A percentile compares a stretch with the other conserved stretches of the same genome.
Evolutionary conservation across 2,113 vertebrate genomes (phyloP).

Genomic region (Triplophysa siluroides): DNA sequence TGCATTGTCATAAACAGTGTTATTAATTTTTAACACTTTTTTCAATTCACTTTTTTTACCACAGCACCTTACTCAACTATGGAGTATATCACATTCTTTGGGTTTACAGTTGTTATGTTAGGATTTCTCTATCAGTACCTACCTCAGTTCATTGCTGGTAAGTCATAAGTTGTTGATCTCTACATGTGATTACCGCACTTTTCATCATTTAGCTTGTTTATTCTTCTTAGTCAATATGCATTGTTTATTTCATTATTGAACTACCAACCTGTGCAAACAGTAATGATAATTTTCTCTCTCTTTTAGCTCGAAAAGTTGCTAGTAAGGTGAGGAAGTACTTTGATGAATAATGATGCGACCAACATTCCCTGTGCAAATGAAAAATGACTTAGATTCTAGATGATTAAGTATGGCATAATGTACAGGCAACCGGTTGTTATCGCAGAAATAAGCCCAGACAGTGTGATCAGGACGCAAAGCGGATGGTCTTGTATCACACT

Average conservation of each 20-base stretch:
- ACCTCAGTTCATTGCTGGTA: conserved; percentile 57
- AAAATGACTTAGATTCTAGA: not conserved
- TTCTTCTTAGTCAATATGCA: not conserved
- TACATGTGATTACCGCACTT: not conserved
- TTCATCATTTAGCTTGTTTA: not conserved
- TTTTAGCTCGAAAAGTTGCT: conserved; percentile 53
- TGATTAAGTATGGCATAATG: not conserved
- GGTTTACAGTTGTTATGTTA: conserved; percentile 35
- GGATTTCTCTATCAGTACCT: conserved; percentile 48
- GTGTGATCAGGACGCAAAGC: too few relatives aligned
- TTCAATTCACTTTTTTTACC: not conserved
- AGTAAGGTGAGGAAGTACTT: conserved; percentile 58
- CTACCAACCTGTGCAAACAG: not conserved
- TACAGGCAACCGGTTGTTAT: too few relatives aligned
- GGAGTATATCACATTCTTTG: conserved; percentile 26
- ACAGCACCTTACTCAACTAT: conserved; percentile 59
- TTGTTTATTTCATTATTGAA: not conserved
- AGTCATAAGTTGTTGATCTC: conserved; percentile 33
- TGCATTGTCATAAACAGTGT: not conserved
- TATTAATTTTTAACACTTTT: not conserved
- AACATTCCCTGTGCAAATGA: not conserved
- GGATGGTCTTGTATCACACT: too few relatives aligned
- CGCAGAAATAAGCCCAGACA: too few relatives aligned
- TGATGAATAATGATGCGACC: not conserved
- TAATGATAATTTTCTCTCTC: conserved; percentile 44